Evolutionary conservation across 2,797 vertebrate genomes (phyloP), one percentile per base, ranked within the genome.

Genomic region (Urocyon cinereoargenteus): DNA sequence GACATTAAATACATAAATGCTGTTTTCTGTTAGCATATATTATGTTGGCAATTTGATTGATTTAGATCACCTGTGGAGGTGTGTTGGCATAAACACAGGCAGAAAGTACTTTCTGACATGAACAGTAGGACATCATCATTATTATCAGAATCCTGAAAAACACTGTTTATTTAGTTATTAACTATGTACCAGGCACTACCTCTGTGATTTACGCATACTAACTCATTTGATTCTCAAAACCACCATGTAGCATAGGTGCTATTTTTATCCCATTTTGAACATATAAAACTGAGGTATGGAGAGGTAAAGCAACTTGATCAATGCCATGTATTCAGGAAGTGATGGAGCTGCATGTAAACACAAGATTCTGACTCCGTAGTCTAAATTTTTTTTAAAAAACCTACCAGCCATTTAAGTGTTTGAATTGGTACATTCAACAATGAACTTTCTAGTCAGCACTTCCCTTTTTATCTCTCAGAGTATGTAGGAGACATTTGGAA

Each of bases 381-480:
- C 72, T 79, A 24, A 28, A 11, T 75, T 40, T 40, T 78, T 62
- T 45, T 24, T 24, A 22, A 40, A 45, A 79, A 15, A 14, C 3
- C 14, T 36, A 12, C 24, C 75, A 9, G 40, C 45, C 36, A 34
- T 62, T 94, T 62, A 12, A 59, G 57, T n/a, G 77, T 85, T 92
- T 75, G 13, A 81, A 59, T 86, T 61, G 81, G 34, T 90, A 10
- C 24, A 61, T 66, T 59, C 49, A 19, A 26, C 55, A 62, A 49
- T 21, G 5, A 91, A 31, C 22, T 90, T 51, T 87, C 6, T n/a
- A 70, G 15, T 81, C 34, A 84, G 81, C 6, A 57, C 61, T 88
- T 68, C 13, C 57, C 77, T 86, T 92, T 95, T 94, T 92, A 81
- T 61, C 72, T 96, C 85, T 64, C 19, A 92, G 61, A 53, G 73